Conservation (phyloP, 2,888 invertebrate genomes). For the Antheraea assamensis region DNA sequence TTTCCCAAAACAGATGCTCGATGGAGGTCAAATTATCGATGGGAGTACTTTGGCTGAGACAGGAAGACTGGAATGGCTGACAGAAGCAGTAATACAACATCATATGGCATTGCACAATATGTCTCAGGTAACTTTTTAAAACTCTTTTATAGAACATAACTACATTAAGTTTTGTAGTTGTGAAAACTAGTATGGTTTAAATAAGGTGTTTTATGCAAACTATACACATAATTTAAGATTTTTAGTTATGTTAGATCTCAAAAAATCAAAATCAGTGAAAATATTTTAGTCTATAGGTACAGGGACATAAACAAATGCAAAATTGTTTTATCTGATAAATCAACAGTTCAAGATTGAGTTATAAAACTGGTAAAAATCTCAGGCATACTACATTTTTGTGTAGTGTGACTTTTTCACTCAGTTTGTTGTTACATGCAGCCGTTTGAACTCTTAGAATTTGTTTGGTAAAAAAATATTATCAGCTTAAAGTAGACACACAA, state of each 20-base stretch:
- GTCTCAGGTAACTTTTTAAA: conserved; percentile 82
- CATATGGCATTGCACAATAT: conserved; percentile 88
- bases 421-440: too few species aligned
- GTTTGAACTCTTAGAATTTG: too few species aligned
- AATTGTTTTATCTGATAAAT: background rate
- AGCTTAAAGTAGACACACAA: background rate
- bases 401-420: too few species aligned
- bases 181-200: too few species aligned
- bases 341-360: background rate
- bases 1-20: conserved; percentile 92
- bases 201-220: too few species aligned
- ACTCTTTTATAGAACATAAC: background rate
- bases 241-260: background rate
- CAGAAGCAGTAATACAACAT: conserved; percentile 89
- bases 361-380: background rate
- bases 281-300: too few species aligned
- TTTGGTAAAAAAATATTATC: background rate
- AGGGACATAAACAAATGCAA: too few species aligned
- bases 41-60: conserved; percentile 83
- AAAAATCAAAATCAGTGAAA: too few species aligned
- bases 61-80: conserved; percentile 87
- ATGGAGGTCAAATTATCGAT: conserved; percentile 74
- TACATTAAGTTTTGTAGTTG: too few species aligned
- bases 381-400: too few species aligned
- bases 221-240: background rate